Base-by-base conservation (phyloP, 2,888 invertebrate species). In the Gandaritis pyraliata region DNA sequence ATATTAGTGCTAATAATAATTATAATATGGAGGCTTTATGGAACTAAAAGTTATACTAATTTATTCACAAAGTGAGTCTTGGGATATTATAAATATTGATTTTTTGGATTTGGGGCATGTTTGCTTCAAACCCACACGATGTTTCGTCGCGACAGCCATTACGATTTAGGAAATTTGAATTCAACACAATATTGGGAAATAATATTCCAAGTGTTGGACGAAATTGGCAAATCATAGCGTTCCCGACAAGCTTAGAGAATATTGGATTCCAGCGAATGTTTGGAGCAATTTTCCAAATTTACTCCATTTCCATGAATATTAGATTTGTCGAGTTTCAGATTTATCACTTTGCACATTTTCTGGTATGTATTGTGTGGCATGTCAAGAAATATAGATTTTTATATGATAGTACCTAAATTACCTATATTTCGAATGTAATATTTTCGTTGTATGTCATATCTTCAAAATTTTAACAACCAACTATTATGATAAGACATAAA, bases 171-270 rank as follows among this genome's bases (percentile, higher is more conserved):
- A 61, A 61, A 61, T 55, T 72, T 33, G 47, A 58, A 55, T 55
- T 58, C 43, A 13, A 75, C 74, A 58, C 70, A 70, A 74, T 77
- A 82, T 51, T 78, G 77, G 72, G 74, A 76, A 69, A 72, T 77
- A 77, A 78, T 78, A 80, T 83, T 81, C 75, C 76, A 71, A 73
- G 74, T 76, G 75, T 75, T 73, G 78, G 74, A 72, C 74, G 72
- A 80, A 82, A 85, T 83, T 84, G 82, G 74, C 79, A 78, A 83
- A 86, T 85, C 83, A 85, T 78, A 78, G 79, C 81, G 77, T 69
- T 62, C 68, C 65, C 66, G 64, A 69, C 41, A 57, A 69, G 60
- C 68, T 60, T 69, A 33, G 59, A 47, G 58, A 64, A 68, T 78
- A 78, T 81, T 80, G 79, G 71, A 79, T 73, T 72, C 68, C 53